These are phyloP conservation scores for Dasypolia templi DNA, from an alignment of 2,888 invertebrate species.

Conservation along the genomic window DNA sequence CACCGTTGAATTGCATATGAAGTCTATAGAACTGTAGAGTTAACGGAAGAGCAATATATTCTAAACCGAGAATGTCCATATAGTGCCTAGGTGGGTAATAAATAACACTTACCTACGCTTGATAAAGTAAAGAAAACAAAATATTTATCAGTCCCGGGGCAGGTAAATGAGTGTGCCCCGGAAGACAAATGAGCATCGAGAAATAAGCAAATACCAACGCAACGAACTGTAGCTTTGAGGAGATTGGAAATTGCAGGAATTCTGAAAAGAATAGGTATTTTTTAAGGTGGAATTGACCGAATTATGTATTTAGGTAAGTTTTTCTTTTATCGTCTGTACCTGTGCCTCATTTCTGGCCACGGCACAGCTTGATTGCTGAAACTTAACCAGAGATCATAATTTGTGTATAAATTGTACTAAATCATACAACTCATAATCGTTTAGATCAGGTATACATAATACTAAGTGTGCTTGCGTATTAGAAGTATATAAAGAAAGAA, in stretches of 20 bases:
- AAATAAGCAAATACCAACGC: constrained; percentile 34
- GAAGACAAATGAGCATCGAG: constrained; percentile 42
- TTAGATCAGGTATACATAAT: neutral
- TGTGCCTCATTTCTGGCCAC: neutral
- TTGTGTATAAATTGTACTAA: neutral
- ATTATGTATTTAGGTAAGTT: neutral
- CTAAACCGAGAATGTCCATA: neutral
- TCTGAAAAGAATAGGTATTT: neutral
- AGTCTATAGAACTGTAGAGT: too few relatives aligned
- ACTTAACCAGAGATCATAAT: neutral
- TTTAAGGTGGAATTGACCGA: too few relatives aligned
- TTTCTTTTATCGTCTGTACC: neutral
- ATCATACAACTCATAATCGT: neutral
- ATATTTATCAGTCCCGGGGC: constrained; percentile 29
- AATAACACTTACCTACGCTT: constrained; percentile 11
- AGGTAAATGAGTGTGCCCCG: constrained; percentile 26
- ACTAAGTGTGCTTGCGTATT: neutral
- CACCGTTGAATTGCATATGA: too few relatives aligned
- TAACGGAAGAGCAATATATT: constrained; percentile 2
- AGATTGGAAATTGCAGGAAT: neutral
- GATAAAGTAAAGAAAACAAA: constrained; percentile 25
- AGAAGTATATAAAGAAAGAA: neutral
- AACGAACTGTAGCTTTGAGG: constrained; percentile 17
- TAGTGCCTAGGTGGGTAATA: constrained; percentile 19
- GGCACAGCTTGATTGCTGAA: neutral